Evolutionary conservation across 2,888 invertebrate genomes (phyloP), one percentile per base, ranked within the genome.

Genomic region (Agonopterix heracliana): DNA sequence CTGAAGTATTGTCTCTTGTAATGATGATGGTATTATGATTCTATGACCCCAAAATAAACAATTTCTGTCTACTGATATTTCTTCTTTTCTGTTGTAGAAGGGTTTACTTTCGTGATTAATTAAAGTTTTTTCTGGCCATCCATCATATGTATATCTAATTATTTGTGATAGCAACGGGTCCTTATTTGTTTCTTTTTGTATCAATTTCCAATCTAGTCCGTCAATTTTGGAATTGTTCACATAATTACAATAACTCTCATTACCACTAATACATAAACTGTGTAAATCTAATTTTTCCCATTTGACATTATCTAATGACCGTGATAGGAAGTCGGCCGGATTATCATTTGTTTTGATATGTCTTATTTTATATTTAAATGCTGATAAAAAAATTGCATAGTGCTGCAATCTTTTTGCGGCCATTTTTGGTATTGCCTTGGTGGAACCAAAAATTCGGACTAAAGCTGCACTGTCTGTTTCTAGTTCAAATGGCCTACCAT

Each of bases 351-450:
- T 47, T 34, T 41, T 44, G 3, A 60, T 59, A 45, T 60, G 53
- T 45, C 41, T 47, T 4, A 62, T 48, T 44, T 44, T 52, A 44
- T 60, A 59, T 2, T 44, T 47, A 45, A 55, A 57, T 34, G 47
- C 53, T 35, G 57, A 56, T 2, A 63, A 44, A 46, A 61, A 63
- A n/a, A 60, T 61, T 3, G 59, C 53, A 47, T 55, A 63, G 43
- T 63, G 57, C 38, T 63, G 61, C 9, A 59, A 11, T 11, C 60
- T 11, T 45, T 63, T 68, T 0, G 69, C 67, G 9, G 70, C 64
- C 63, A 71, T 65, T 48, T 61, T 56, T 44, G 70, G 68, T 10
- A 67, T 66, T 9, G 61, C 51, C 50, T 67, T 67, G 9, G 53
- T 63, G 1, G 64, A 64, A 2, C 61, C 58, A 53, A 71, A 70